Evolutionary conservation across 2,113 vertebrate genomes (phyloP).

Genomic region (Phrynosoma blainvillii): DNA sequence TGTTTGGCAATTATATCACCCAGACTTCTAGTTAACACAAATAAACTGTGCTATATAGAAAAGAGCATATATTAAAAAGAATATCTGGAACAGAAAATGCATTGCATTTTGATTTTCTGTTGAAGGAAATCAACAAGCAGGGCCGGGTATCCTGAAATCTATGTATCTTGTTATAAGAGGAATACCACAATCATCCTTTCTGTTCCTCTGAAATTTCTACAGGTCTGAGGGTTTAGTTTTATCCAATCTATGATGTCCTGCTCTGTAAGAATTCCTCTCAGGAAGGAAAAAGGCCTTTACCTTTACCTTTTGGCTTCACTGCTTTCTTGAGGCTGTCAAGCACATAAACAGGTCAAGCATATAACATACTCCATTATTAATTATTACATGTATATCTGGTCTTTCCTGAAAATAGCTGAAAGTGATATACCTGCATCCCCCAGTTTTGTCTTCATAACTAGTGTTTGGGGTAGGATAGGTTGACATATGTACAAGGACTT

Average conservation of each 20-base stretch:
- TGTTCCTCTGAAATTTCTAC: neutral
- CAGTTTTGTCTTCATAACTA: neutral
- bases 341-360: neutral
- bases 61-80: neutral
- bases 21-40: neutral
- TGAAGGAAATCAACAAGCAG: neutral
- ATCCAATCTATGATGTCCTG: neutral
- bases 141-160: neutral
- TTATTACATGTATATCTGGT: neutral
- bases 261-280: neutral
- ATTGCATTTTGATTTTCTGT: neutral
- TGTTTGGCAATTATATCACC: slow-evolving; percentile 1
- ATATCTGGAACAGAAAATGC: neutral
- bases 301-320: neutral
- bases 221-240: neutral
- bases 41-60: neutral
- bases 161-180: neutral
- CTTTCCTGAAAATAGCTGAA: neutral
- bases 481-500: neutral
- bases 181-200: neutral
- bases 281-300: neutral
- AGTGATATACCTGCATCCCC: neutral
- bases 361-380: neutral
- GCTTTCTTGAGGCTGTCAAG: neutral
- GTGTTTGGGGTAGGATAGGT: neutral